Evolutionary conservation across 2,113 vertebrate genomes (phyloP).

Genomic region (Tympanuchus pallidicinctus): DNA sequence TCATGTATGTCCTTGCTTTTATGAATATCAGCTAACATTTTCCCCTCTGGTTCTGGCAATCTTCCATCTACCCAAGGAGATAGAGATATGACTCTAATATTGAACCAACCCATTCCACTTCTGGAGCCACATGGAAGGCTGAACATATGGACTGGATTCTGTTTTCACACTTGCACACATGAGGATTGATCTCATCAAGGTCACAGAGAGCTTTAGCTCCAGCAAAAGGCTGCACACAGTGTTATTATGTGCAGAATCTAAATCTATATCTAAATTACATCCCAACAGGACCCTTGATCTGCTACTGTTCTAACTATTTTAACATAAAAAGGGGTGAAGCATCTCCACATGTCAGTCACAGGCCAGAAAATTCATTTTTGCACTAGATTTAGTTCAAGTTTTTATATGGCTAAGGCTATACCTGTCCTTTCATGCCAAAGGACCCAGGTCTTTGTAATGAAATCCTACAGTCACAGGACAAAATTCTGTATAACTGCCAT

Average conservation of each 20-base stretch:
- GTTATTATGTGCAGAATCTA: not conserved
- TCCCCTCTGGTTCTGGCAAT: conserved; percentile 7
- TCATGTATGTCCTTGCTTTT: not conserved
- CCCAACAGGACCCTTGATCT: not conserved
- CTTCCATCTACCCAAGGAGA: not conserved
- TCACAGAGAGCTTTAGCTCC: not conserved
- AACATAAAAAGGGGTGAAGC: not conserved
- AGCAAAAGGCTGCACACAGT: not conserved
- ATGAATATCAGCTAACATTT: conserved; percentile 2
- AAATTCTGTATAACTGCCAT: not conserved
- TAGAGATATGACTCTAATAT: not conserved
- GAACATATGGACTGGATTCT: conserved; percentile 50
- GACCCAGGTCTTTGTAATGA: not conserved
- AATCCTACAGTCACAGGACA: not conserved
- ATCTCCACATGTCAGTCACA: not conserved
- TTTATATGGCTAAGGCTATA: not conserved
- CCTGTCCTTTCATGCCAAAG: not conserved
- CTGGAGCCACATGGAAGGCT: not conserved
- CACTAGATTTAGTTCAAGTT: not conserved
- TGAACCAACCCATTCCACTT: not conserved
- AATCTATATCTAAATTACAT: not conserved
- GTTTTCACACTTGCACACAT: not conserved
- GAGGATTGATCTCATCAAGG: conserved; percentile 35
- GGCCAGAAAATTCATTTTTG: not conserved
- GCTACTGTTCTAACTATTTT: accelerated